phyloP scores from a whole-genome alignment of 2,113 vertebrate genomes.

The Ciconia boyciana region DNA sequence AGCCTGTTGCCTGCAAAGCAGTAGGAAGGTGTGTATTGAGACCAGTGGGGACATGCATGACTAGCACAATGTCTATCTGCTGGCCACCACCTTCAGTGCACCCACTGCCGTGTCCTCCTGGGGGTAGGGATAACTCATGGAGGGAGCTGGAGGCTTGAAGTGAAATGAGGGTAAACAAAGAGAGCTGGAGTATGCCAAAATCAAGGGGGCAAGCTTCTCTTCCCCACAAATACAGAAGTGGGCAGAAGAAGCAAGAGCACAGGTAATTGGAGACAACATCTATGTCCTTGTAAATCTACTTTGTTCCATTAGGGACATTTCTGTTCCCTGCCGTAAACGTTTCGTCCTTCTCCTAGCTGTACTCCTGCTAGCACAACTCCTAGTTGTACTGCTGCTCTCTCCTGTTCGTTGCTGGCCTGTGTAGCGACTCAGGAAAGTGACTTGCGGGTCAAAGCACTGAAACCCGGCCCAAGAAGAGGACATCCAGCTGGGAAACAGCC shows the following conservation, averaged over 20 bases:
- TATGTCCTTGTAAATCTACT: neutral
- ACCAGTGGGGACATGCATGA: neutral
- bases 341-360: neutral
- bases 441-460: neutral
- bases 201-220: neutral
- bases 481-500: neutral
- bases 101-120: rapidly evolving
- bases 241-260: neutral
- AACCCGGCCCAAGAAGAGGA: neutral
- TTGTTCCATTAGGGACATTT: neutral
- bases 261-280: neutral
- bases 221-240: neutral
- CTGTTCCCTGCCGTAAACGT: neutral
- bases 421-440: neutral
- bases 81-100: neutral
- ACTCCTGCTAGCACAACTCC: neutral
- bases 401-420: neutral
- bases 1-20: neutral
- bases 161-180: neutral
- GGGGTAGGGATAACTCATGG: neutral
- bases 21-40: neutral
- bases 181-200: neutral
- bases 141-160: neutral
- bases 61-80: neutral
- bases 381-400: neutral